Percentiles rank a stretch among this genome's conserved stretches.
These are phyloP conservation scores for Psittacula cyanocephala DNA, from an alignment of 2,113 vertebrate species.

Conservation along the genomic window DNA sequence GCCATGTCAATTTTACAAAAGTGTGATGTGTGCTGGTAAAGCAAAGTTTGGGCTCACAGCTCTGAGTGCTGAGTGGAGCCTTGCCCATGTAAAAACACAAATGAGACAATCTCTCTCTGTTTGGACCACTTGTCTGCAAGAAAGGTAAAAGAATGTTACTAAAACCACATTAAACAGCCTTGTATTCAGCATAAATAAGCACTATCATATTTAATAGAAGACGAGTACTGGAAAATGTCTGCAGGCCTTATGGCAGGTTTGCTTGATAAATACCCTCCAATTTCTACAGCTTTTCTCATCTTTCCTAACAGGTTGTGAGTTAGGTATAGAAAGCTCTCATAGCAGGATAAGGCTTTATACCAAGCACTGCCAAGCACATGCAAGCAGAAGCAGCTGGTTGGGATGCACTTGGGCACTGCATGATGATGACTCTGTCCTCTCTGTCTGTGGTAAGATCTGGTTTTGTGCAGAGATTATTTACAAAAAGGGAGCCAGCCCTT, in stretches of 20 bases:
- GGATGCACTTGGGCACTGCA: not conserved
- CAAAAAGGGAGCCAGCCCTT: not conserved
- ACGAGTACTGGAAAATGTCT: not conserved
- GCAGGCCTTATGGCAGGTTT: not conserved
- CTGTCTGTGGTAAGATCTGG: not conserved
- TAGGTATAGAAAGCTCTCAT: not conserved
- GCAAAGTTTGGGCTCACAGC: not conserved
- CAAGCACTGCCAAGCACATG: not conserved
- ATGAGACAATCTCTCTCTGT: not conserved
- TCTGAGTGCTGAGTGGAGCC: not conserved
- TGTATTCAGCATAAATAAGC: not conserved
- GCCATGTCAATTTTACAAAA: not conserved
- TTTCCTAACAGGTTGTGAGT: accelerated
- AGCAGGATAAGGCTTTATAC: not conserved
- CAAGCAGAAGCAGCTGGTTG: not conserved
- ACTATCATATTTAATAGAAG: not conserved
- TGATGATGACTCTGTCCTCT: not conserved
- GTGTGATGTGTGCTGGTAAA: not conserved
- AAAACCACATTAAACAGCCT: not conserved
- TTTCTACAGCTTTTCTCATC: not conserved
- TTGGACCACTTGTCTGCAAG: not conserved
- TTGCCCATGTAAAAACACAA: not conserved
- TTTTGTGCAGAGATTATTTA: not conserved
- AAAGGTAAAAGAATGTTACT: not conserved
- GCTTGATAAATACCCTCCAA: not conserved